A percentile compares a stretch with the other conserved stretches of the same genome.
These are phyloP conservation scores for Chymomyza procnemis DNA, from an alignment of 2,888 invertebrate species.

Conservation along the genomic window DNA sequence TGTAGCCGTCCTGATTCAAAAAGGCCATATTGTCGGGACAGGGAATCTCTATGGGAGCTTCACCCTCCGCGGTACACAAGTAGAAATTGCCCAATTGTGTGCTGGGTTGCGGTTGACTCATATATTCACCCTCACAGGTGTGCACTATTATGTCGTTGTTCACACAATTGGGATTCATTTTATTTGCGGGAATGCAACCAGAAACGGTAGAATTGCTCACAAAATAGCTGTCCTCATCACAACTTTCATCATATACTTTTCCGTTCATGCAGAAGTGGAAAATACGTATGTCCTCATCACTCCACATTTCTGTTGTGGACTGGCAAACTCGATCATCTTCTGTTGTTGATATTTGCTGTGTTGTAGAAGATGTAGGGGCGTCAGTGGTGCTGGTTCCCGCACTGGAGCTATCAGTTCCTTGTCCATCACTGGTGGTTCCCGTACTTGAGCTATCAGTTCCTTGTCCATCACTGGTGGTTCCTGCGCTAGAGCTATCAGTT, in stretches of 20 bases:
- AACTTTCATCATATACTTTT: not conserved
- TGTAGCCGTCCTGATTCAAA: slow-evolving; percentile 34
- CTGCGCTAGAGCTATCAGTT: not conserved
- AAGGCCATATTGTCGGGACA: slow-evolving; percentile 36
- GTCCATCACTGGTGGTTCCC: too few species aligned
- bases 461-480: too few species aligned
- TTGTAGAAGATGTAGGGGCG: too few species aligned
- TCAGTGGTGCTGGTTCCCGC: too few species aligned
- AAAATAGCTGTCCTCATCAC: slow-evolving; percentile 33
- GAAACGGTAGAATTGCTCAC: slow-evolving; percentile 37
- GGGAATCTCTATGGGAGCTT: slow-evolving; percentile 9
- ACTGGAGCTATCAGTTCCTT: too few species aligned
- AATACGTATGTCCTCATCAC: slow-evolving; percentile 14
- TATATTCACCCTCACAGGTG: slow-evolving; percentile 36
- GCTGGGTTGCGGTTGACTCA: slow-evolving; percentile 40
- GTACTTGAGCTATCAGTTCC: not conserved
- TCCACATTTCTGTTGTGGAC: slow-evolving; percentile 30
- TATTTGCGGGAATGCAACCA: slow-evolving; percentile 38
- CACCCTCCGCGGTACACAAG: slow-evolving; percentile 25
- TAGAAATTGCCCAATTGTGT: slow-evolving; percentile 30
- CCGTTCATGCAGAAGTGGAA: slow-evolving; percentile 35
- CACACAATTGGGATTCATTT: slow-evolving; percentile 39
- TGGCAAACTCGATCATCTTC: slow-evolving; percentile 18
- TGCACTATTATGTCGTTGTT: slow-evolving; percentile 23
- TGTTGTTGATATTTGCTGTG: too few species aligned